Conservation (phyloP, 1,140 invertebrate genomes). For the Hormaphis cornu region DNA sequence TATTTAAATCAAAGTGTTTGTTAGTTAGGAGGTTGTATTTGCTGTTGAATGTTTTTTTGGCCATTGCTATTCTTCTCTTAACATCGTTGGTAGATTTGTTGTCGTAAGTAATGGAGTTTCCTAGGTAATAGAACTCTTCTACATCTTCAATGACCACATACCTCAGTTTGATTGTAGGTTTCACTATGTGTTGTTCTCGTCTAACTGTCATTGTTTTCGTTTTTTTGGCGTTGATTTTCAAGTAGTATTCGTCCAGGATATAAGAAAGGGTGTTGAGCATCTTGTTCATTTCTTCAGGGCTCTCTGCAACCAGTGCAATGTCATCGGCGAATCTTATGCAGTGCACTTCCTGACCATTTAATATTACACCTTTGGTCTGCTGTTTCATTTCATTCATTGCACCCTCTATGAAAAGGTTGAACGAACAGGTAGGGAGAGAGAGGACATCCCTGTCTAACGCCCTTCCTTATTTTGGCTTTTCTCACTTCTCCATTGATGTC, state of each 20-base stretch:
- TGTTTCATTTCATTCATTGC: conserved; percentile 4
- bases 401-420: neutral
- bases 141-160: neutral
- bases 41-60: conserved; percentile 7
- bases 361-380: neutral
- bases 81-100: conserved; percentile 6
- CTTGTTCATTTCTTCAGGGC: neutral
- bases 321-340: neutral
- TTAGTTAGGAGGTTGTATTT: conserved; percentile 10
- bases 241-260: neutral
- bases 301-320: neutral
- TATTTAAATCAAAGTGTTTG: conserved; percentile 1
- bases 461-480: neutral
- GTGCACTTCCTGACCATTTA: conserved; percentile 11
- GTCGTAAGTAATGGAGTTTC: conserved; percentile 2
- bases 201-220: conserved; percentile 20
- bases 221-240: conserved; percentile 30
- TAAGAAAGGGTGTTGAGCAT: neutral
- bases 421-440: neutral
- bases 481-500: neutral
- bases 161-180: neutral
- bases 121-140: conserved; percentile 4
- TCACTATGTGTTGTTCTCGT: neutral
- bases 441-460: neutral
- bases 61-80: conserved; percentile 20